Evolutionary conservation across 1,140 invertebrate genomes (phyloP).

Genomic region (Aphelenchoides besseyi): DNA sequence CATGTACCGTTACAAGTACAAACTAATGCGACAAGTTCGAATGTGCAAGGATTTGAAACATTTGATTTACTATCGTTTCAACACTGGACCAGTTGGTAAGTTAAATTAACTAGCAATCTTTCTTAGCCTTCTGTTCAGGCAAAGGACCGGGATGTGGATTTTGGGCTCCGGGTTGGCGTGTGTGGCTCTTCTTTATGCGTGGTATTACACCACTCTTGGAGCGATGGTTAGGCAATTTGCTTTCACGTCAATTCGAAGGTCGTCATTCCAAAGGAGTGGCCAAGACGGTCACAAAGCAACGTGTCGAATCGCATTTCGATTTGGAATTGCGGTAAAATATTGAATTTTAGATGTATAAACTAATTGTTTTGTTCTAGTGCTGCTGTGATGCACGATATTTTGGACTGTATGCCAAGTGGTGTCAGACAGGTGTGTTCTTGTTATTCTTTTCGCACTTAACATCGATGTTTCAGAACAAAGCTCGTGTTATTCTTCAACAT

Average conservation of each 20-base stretch:
- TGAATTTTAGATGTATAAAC: slow-evolving; percentile 73
- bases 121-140: slow-evolving; percentile 73
- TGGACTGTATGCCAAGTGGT: slow-evolving; percentile 99
- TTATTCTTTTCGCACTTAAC: too few relatives aligned
- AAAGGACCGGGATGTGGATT: slow-evolving; percentile 98
- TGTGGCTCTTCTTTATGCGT: slow-evolving; percentile 99
- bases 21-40: slow-evolving; percentile 96
- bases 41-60: slow-evolving; percentile 99
- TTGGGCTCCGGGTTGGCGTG: slow-evolving; percentile 98
- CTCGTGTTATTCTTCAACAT: slow-evolving; percentile 95
- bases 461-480: too few relatives aligned
- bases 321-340: slow-evolving; percentile 76
- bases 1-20: slow-evolving; percentile 90
- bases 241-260: slow-evolving; percentile 97
- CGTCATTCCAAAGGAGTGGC: slow-evolving; percentile 97
- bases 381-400: slow-evolving; percentile 91
- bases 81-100: slow-evolving; percentile 75
- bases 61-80: slow-evolving; percentile 98
- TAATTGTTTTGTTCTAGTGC: slow-evolving; percentile 48
- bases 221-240: slow-evolving; percentile 92
- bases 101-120: too few relatives aligned
- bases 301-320: slow-evolving; percentile 99
- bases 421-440: too few relatives aligned
- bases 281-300: slow-evolving; percentile 98
- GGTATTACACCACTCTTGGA: slow-evolving; percentile 96